phyloP scores from a whole-genome alignment of 1,140 invertebrate genomes.

The Centruroides sculpturatus region DNA sequence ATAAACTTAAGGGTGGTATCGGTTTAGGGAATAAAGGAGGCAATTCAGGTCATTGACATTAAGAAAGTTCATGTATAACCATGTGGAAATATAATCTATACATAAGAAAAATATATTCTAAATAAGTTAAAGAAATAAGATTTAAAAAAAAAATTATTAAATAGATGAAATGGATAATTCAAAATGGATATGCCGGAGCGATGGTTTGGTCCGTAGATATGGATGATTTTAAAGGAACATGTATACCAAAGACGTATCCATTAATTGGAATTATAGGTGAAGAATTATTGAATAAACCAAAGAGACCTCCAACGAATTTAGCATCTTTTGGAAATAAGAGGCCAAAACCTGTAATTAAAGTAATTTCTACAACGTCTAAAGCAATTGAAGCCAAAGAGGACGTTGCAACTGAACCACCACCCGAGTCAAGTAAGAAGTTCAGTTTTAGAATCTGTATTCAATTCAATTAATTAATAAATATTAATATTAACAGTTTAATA shows the following conservation, averaged over 20 bases:
- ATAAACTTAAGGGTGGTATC: too few species aligned
- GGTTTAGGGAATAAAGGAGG: too few species aligned
- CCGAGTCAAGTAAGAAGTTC: background rate
- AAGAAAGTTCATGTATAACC: too few species aligned
- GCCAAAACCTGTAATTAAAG: too few species aligned
- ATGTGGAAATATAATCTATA: too few species aligned
- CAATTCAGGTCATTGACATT: too few species aligned
- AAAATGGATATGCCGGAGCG: slow-evolving; percentile 75
- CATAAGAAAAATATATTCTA: too few species aligned
- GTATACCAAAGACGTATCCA: slow-evolving; percentile 72
- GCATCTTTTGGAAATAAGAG: background rate
- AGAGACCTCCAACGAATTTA: background rate
- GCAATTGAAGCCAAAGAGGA: background rate
- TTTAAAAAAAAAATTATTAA: too few species aligned
- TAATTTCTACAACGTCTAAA: too few species aligned
- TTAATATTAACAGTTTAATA: background rate
- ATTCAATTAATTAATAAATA: background rate
- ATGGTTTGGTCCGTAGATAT: slow-evolving; percentile 96
- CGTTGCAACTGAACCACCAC: background rate
- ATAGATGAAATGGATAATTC: slow-evolving; percentile 54
- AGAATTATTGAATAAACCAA: slow-evolving; percentile 51
- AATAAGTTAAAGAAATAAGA: too few species aligned
- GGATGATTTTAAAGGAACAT: slow-evolving; percentile 48
- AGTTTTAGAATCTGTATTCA: background rate
- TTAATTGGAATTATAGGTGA: slow-evolving; percentile 83